Evolutionary conservation across 2,113 vertebrate species (phyloP).

Genomic region (Paramisgurnus dabryanus): DNA sequence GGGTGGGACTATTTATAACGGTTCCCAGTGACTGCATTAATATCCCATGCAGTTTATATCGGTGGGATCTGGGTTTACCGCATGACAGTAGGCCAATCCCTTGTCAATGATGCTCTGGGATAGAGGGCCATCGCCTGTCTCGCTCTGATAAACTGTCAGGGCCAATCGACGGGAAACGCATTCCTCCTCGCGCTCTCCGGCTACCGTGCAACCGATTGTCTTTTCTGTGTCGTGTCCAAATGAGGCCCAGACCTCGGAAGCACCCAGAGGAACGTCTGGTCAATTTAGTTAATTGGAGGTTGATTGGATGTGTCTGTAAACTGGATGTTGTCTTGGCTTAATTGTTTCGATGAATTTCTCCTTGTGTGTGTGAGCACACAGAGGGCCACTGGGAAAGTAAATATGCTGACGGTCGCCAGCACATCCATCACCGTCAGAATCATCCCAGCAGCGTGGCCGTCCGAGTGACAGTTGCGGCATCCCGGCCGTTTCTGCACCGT

Average conservation of each 20-base stretch:
- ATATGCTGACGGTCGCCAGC: conserved; percentile 26
- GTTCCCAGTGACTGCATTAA: conserved; percentile 15
- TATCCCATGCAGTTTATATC: conserved; percentile 15
- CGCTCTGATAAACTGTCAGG: conserved; percentile 6
- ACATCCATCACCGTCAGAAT: conserved; percentile 30
- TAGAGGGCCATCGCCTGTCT: neutral
- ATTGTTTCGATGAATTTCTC: conserved; percentile 29
- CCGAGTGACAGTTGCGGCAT: conserved; percentile 20
- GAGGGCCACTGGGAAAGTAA: conserved; percentile 5
- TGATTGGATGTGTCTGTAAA: conserved; percentile 21
- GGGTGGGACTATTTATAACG: neutral
- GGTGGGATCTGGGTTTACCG: neutral
- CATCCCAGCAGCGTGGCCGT: neutral
- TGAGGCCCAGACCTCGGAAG: neutral
- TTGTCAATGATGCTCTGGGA: conserved; percentile 10
- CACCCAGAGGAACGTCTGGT: conserved; percentile 24
- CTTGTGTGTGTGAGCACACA: neutral
- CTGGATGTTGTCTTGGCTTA: conserved; percentile 1
- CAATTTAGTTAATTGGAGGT: conserved; percentile 33
- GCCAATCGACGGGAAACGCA: neutral
- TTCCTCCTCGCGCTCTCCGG: neutral
- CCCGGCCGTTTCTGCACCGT: conserved; percentile 11
- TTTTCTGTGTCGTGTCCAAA: neutral
- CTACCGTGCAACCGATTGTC: neutral
- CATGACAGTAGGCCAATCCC: neutral